phyloP scores from a whole-genome alignment of 2,113 vertebrate genomes.

The Cavia aperea region DNA sequence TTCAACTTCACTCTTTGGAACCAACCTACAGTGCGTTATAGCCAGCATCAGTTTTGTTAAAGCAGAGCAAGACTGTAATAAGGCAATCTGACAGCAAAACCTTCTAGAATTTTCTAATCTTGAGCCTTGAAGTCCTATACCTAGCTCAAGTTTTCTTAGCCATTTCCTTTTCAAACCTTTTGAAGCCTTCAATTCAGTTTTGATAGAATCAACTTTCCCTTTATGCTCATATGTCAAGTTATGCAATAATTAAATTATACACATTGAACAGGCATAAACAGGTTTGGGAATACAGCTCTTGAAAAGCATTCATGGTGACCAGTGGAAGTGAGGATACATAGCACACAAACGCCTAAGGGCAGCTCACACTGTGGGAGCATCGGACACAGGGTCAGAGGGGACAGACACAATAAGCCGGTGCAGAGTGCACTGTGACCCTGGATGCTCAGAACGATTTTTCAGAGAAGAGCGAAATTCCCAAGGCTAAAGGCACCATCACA shows the following conservation, averaged over 20 bases:
- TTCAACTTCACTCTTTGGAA: background rate
- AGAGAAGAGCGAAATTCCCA: background rate
- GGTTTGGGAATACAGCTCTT: background rate
- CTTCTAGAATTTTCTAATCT: background rate
- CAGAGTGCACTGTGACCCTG: background rate
- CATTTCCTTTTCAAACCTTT: background rate
- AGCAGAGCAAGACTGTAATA: background rate
- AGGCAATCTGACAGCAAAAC: background rate
- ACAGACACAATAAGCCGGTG: accelerated
- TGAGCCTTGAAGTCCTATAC: background rate
- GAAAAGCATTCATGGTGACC: background rate
- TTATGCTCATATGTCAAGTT: background rate
- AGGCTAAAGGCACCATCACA: background rate
- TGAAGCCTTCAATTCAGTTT: background rate
- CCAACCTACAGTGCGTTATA: background rate
- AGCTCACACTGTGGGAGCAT: accelerated
- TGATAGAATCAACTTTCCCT: background rate
- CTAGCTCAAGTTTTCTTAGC: background rate
- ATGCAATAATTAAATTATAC: background rate
- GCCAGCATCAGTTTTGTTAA: background rate
- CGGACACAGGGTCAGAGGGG: background rate
- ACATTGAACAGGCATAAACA: background rate
- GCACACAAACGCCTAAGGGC: background rate
- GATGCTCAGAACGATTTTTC: background rate
- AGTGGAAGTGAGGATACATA: background rate